Percentiles rank a stretch among this genome's conserved stretches.
These are phyloP conservation scores for Drosophila melanica DNA, from an alignment of 1,140 invertebrate species.

Conservation along the genomic window DNA sequence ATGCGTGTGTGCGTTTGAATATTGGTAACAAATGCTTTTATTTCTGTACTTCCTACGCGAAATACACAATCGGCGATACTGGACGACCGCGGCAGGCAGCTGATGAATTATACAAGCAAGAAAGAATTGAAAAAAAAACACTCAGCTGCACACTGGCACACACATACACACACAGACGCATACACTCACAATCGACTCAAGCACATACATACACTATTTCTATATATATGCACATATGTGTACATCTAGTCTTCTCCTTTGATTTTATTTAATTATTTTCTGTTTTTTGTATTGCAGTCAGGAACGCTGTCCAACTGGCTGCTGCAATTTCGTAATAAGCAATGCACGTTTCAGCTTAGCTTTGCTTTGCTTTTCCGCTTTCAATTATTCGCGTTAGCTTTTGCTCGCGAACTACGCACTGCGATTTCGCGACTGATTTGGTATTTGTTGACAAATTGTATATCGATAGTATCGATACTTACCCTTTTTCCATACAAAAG, in stretches of 20 bases:
- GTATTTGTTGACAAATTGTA: conserved; percentile 17
- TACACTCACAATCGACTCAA: neutral
- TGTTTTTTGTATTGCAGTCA: conserved; percentile 31
- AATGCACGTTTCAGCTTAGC: conserved; percentile 45
- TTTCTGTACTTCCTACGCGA: conserved; percentile 35
- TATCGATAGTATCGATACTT: conserved; percentile 30
- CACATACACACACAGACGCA: conserved; percentile 16
- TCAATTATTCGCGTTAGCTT: conserved; percentile 47
- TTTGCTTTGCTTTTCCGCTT: conserved; percentile 43
- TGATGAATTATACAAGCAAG: conserved; percentile 38
- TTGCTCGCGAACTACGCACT: conserved; percentile 46
- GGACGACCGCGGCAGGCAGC: conserved; percentile 21
- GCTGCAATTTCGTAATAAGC: conserved; percentile 56
- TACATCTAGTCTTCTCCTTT: conserved; percentile 36
- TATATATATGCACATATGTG: conserved; percentile 43
- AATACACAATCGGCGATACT: conserved; percentile 26
- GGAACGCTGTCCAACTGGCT: conserved; percentile 32
- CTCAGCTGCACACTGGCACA: conserved; percentile 39
- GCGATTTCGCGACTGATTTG: conserved; percentile 43
- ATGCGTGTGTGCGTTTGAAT: conserved; percentile 7
- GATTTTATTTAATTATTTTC: conserved; percentile 15
- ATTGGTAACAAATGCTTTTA: conserved; percentile 30
- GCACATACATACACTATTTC: conserved; percentile 45
- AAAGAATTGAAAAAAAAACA: conserved; percentile 31
- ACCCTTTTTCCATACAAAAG: too few relatives aligned